Evolutionary conservation across 2,888 invertebrate species (phyloP).

Genomic region (Parthenolecanium corni): DNA sequence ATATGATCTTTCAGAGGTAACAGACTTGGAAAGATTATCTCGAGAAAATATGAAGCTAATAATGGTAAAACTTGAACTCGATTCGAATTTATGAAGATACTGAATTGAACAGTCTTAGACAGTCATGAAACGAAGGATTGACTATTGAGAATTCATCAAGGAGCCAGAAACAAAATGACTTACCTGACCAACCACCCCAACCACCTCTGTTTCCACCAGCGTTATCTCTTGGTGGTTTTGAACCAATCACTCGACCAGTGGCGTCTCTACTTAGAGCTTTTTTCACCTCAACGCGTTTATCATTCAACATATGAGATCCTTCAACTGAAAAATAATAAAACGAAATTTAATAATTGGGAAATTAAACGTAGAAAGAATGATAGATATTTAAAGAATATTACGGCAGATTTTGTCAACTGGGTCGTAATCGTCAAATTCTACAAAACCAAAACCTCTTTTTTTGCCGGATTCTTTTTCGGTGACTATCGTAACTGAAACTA

Average conservation of each 20-base stretch:
- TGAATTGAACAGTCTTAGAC: no score
- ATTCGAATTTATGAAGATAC: no score
- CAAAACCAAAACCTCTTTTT: slow-evolving; percentile 89
- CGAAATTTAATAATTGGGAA: not conserved
- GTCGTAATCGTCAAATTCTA: slow-evolving; percentile 95
- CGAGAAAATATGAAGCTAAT: no score
- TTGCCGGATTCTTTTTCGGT: slow-evolving; percentile 88
- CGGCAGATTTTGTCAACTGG: slow-evolving; percentile 90
- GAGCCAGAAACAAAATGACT: no score
- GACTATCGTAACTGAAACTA: slow-evolving; percentile 73
- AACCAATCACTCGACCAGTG: slow-evolving; percentile 35
- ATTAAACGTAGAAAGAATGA: not conserved
- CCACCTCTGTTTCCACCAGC: slow-evolving; percentile 45
- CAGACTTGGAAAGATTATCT: no score
- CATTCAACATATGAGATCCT: slow-evolving; percentile 42
- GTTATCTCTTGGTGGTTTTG: slow-evolving; percentile 38
- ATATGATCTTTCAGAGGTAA: no score
- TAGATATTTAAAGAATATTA: slow-evolving; percentile 46
- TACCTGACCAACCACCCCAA: slow-evolving; percentile 41
- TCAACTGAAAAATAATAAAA: slow-evolving; percentile 36
- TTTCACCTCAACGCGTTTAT: slow-evolving; percentile 45
- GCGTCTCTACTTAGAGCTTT: slow-evolving; percentile 45
- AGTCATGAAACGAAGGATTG: no score
- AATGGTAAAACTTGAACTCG: no score
- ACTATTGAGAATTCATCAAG: no score